These are phyloP conservation scores for Drosophila novamexicana DNA, from an alignment of 1,140 invertebrate species.

Conservation along the genomic window DNA sequence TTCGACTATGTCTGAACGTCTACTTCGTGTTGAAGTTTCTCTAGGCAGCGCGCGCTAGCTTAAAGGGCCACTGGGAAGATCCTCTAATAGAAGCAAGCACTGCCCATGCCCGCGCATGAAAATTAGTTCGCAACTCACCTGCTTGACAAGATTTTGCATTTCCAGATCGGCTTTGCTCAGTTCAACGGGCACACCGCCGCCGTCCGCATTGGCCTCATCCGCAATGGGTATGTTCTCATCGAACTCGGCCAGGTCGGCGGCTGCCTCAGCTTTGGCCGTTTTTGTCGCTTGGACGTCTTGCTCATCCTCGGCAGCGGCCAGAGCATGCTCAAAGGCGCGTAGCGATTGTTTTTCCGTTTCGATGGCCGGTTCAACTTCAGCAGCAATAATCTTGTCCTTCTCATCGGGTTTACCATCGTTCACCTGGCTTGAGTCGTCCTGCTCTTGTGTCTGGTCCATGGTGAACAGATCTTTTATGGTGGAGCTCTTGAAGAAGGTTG, in stretches of 20 bases:
- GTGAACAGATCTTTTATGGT: slow-evolving; percentile 97
- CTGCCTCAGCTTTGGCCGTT: slow-evolving; percentile 95
- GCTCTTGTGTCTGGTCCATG: slow-evolving; percentile 89
- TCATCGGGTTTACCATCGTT: slow-evolving; percentile 35
- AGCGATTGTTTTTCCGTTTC: slow-evolving; percentile 86
- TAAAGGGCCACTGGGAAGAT: slow-evolving; percentile 28
- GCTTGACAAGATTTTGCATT: slow-evolving; percentile 92
- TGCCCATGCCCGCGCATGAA: slow-evolving; percentile 19
- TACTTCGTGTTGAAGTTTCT: slow-evolving; percentile 43
- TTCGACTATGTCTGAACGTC: slow-evolving; percentile 83
- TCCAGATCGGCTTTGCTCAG: slow-evolving; percentile 93
- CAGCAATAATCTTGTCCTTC: slow-evolving; percentile 50
- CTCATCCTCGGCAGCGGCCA: slow-evolving; percentile 97
- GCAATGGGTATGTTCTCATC: slow-evolving; percentile 97
- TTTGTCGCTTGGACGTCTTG: slow-evolving; percentile 95
- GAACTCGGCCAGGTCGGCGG: slow-evolving; percentile 97
- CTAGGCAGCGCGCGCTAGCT: slow-evolving; percentile 56
- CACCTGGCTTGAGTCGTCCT: slow-evolving; percentile 84
- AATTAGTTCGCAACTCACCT: slow-evolving; percentile 86
- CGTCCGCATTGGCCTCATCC: slow-evolving; percentile 87
- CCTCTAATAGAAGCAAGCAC: slow-evolving; percentile 36
- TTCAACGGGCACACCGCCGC: slow-evolving; percentile 86
- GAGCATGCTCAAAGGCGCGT: slow-evolving; percentile 91
- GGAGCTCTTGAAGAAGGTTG: slow-evolving; percentile 97
- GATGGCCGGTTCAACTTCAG: slow-evolving; percentile 31